A percentile compares a stretch with the other conserved stretches of the same genome.
Evolutionary conservation across 2,888 invertebrate genomes (phyloP).

Genomic region (Drosophila nigricruria): DNA sequence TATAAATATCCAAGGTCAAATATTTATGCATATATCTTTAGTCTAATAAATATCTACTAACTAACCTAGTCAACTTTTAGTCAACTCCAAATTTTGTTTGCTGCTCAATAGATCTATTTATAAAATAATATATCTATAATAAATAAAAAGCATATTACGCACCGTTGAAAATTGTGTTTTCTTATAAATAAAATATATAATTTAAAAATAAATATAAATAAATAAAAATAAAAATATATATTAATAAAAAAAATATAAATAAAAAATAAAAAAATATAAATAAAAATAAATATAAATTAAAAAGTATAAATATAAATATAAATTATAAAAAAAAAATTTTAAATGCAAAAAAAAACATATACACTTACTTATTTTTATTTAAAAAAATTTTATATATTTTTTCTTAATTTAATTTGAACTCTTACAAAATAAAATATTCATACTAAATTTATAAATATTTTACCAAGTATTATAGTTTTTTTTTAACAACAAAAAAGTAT

Average conservation of each 20-base stretch:
- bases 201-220: neutral
- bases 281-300: neutral
- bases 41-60: conserved; percentile 2
- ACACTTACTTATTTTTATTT: no score
- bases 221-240: neutral
- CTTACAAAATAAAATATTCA: neutral
- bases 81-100: conserved; percentile 24
- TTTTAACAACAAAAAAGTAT: conserved; percentile 11
- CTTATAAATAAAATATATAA: neutral
- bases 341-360: neutral
- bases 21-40: conserved; percentile 1
- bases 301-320: no score
- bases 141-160: conserved; percentile 42
- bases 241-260: neutral
- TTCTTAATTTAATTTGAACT: no score
- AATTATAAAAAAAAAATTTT: neutral
- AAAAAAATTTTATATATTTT: no score
- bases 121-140: conserved; percentile 29
- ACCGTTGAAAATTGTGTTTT: conserved; percentile 22
- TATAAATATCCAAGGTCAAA: conserved; percentile 23
- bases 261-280: neutral
- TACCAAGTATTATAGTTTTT: conserved; percentile 4
- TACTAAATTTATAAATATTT: neutral
- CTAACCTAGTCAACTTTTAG: conserved; percentile 11
- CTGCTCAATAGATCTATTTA: conserved; percentile 30